Percentiles rank a stretch among this genome's conserved stretches.
These are phyloP conservation scores for Aphodius sticticus DNA, from an alignment of 2,888 invertebrate genomes.

Conservation along the genomic window DNA sequence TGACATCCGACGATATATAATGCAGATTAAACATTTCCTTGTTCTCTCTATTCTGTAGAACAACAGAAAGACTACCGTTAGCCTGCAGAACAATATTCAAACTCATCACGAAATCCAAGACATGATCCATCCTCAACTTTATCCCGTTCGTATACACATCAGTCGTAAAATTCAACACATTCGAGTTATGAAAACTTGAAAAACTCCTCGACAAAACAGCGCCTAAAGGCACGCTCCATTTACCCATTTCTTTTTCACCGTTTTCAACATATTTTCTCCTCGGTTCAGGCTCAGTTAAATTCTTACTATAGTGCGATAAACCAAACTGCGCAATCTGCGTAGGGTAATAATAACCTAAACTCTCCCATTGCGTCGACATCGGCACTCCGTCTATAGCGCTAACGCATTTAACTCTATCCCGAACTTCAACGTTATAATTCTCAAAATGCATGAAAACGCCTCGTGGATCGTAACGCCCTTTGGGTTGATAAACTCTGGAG, in stretches of 20 bases:
- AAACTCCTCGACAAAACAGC: conserved; percentile 70
- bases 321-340: conserved; percentile 99
- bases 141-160: conserved; percentile 75
- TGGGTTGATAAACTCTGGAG: conserved; percentile 88
- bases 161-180: conserved; percentile 77
- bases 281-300: conserved; percentile 85
- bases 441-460: conserved; percentile 97
- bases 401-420: conserved; percentile 95
- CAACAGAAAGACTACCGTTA: conserved; percentile 84
- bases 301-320: conserved; percentile 95
- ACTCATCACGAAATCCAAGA: conserved; percentile 78
- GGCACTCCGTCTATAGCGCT: conserved; percentile 94
- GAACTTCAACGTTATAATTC: conserved; percentile 96
- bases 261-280: conserved; percentile 78
- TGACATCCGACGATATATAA: conserved; percentile 78
- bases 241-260: conserved; percentile 71
- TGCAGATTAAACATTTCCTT: conserved; percentile 82
- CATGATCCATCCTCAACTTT: conserved; percentile 72
- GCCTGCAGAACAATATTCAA: conserved; percentile 75
- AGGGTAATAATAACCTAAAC: conserved; percentile 95
- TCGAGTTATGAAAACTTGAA: conserved; percentile 67
- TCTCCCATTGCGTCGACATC: conserved; percentile 97
- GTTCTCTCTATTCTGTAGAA: conserved; percentile 79
- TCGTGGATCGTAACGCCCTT: conserved; percentile 86
- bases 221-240: conserved; percentile 79